A percentile compares a stretch with the other conserved stretches of the same genome.
Evolutionary conservation across 2,797 vertebrate genomes (phyloP).

Genomic region (Oceanodroma leucorhoa): DNA sequence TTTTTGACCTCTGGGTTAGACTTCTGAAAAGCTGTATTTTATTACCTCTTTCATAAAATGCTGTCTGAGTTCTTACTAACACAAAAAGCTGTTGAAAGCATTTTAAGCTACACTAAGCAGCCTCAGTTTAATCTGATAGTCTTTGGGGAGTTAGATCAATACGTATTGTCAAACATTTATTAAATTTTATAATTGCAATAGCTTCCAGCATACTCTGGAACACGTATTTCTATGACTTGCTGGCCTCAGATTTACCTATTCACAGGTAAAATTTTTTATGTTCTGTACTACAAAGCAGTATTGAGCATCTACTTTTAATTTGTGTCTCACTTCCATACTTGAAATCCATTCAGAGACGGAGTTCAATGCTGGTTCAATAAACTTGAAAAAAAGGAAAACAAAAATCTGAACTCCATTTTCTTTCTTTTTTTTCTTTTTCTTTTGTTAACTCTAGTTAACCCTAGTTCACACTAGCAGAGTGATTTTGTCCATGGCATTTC

Average conservation of each 20-base stretch:
- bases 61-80: neutral
- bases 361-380: neutral
- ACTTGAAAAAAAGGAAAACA: neutral
- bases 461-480: neutral
- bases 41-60: neutral
- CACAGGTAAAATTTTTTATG: neutral
- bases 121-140: neutral
- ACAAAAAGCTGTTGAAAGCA: slow-evolving; percentile 1
- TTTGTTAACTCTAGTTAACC: neutral
- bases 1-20: neutral
- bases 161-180: slow-evolving; percentile 3
- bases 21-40: neutral
- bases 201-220: neutral
- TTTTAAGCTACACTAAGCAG: neutral
- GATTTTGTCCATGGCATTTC: neutral
- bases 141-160: neutral
- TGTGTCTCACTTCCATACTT: neutral
- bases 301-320: neutral
- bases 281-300: neutral
- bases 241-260: neutral
- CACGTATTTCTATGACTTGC: neutral
- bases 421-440: neutral
- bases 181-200: slow-evolving; percentile 8
- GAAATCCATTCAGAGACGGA: neutral
- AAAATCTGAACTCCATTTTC: neutral